Evolutionary conservation across 2,888 invertebrate species (phyloP), one percentile per base, ranked within the genome.

Genomic region (Cantharis rufa): DNA sequence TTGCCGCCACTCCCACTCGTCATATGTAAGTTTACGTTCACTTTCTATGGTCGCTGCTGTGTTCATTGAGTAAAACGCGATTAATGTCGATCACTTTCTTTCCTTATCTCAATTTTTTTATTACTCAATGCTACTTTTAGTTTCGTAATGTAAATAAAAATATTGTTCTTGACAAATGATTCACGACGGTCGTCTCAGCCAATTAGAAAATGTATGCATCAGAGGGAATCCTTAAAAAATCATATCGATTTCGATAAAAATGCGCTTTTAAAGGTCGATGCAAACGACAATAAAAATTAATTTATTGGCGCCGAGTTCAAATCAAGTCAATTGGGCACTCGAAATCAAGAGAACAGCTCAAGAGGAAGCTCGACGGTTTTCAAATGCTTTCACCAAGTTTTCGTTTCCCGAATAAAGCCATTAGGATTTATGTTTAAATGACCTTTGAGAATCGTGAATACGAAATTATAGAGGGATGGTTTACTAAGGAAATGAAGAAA

Each of bases 1-100:
- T 78, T 78, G 76, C 73, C 78, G 78, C 78, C 78, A 78, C 78
- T 78, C 78, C 76, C 78, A 78, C 78, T 78, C 62, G 71, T 71
- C 75, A 78, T 75, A 75, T 78, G 75, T 75, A 70, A 70, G 69
- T 69, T 70, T 24, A 69, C 48, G 48, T 48, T 48, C 48, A 48
- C 48, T 48, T 48, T 48, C 48, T 48, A n/a, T 48, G 48, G 48
- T 48, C 48, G 48, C 48, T 48, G n/a, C 48, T 48, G 48, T 13
- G 48, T 48, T 48, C 48, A 48, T 48, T 48, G 48, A 48, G n/a
- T 48, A 48, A 48, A 48, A n/a, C 48, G 48, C 48, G 48, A 48
- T 48, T 48, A 48, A n/a, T 7, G 48, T n/a, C n/a, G n/a, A 48
- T 48, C 48, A 48, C n/a, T 48, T 48, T 48, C 48, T 48, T 48